phyloP scores from a whole-genome alignment of 2,113 vertebrate species.

The Haemorhous mexicanus region DNA sequence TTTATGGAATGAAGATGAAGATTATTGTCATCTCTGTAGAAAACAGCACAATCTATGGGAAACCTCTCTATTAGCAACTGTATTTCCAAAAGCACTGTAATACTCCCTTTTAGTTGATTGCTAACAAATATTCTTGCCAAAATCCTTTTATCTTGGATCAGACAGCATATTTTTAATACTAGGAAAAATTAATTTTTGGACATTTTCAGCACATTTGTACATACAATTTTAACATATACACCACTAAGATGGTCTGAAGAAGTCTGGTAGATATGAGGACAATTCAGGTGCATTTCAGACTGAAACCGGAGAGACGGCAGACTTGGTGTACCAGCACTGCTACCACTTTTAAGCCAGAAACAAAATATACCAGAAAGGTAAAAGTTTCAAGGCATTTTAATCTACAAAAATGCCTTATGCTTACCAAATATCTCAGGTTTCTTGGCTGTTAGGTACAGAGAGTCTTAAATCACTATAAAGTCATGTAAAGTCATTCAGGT shows the following conservation, averaged over 20 bases:
- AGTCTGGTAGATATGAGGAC: background rate
- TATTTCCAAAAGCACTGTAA: background rate
- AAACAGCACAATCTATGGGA: background rate
- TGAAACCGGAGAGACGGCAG: background rate
- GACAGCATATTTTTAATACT: background rate
- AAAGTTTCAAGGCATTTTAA: background rate
- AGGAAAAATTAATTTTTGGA: background rate
- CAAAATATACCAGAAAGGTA: background rate
- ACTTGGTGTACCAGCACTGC: background rate
- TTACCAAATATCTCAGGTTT: background rate
- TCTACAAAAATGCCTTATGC: background rate
- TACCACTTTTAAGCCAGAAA: background rate
- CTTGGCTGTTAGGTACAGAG: background rate
- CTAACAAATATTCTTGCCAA: background rate
- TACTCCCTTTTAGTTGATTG: background rate
- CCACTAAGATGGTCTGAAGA: background rate
- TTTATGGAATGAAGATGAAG: background rate
- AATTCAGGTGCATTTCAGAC: background rate
- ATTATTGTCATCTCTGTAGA: background rate
- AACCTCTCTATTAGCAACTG: background rate
- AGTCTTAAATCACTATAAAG: background rate
- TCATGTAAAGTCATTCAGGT: background rate
- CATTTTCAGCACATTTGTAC: background rate
- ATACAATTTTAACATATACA: background rate
- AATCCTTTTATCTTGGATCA: background rate